Evolutionary conservation across 2,888 invertebrate species (phyloP).

Genomic region (Ormia ochracea): DNA sequence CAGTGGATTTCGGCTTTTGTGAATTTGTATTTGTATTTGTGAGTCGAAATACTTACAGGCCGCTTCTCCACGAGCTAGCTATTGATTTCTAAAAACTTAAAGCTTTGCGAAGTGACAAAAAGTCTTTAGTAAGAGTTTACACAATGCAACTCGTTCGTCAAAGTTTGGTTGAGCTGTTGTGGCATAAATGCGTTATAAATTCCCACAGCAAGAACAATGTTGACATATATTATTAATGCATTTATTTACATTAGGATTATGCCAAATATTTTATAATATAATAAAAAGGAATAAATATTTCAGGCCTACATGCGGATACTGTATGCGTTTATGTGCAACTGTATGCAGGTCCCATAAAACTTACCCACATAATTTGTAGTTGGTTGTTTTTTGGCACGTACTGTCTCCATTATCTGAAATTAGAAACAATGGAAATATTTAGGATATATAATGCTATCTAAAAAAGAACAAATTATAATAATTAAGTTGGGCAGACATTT

Average conservation of each 20-base stretch:
- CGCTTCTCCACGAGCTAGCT: too few species aligned
- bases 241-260: conserved; percentile 41
- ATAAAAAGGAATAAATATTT: not conserved
- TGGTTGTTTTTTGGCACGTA: conserved; percentile 1
- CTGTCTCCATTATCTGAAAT: not conserved
- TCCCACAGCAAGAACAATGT: not conserved
- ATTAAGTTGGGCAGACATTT: not conserved
- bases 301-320: not conserved
- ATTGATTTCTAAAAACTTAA: too few species aligned
- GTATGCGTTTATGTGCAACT: not conserved
- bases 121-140: too few species aligned
- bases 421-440: conserved; percentile 19
- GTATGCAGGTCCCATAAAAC: not conserved
- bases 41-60: too few species aligned
- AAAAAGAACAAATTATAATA: conserved; percentile 34
- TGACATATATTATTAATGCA: conserved; percentile 38
- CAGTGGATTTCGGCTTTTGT: not conserved
- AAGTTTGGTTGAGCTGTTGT: not conserved
- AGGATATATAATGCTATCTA: not conserved
- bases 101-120: too few species aligned
- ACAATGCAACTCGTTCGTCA: not conserved
- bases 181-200: not conserved
- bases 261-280: conserved; percentile 25
- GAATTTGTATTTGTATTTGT: not conserved
- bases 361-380: conserved; percentile 30